These are phyloP conservation scores for Brachyalestes nurse DNA, from an alignment of 2,797 vertebrate species.

Conservation along the genomic window DNA sequence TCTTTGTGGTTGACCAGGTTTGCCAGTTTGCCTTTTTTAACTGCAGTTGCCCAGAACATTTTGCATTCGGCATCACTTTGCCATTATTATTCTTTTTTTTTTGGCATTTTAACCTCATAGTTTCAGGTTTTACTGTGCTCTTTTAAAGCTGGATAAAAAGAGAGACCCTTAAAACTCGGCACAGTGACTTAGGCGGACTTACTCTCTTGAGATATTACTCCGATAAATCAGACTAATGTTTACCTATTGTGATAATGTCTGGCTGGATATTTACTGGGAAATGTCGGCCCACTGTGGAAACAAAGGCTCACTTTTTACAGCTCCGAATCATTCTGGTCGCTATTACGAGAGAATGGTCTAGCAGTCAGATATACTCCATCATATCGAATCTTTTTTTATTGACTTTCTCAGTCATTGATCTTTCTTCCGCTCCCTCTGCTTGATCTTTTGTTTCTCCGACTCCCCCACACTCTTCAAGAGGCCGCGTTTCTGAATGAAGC, in stretches of 20 bases:
- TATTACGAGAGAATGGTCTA: constrained; percentile 24
- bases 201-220: background rate
- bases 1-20: background rate
- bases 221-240: constrained; percentile 23
- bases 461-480: constrained; percentile 21
- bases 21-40: background rate
- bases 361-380: background rate
- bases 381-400: constrained; percentile 19
- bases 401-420: constrained; percentile 15
- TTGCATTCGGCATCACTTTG: background rate
- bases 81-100: background rate
- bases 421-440: constrained; percentile 21
- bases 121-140: background rate
- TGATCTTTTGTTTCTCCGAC: constrained; percentile 36
- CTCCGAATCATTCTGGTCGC: constrained; percentile 32
- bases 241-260: constrained; percentile 11
- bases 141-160: background rate
- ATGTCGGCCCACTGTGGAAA: background rate
- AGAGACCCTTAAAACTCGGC: background rate
- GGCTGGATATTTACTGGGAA: background rate
- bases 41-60: constrained; percentile 2
- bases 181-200: too few species aligned
- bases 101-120: background rate
- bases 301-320: constrained; percentile 14
- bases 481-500: constrained; percentile 34